Conservation (phyloP, 2,113 vertebrate genomes). For the Cariama cristata region DNA sequence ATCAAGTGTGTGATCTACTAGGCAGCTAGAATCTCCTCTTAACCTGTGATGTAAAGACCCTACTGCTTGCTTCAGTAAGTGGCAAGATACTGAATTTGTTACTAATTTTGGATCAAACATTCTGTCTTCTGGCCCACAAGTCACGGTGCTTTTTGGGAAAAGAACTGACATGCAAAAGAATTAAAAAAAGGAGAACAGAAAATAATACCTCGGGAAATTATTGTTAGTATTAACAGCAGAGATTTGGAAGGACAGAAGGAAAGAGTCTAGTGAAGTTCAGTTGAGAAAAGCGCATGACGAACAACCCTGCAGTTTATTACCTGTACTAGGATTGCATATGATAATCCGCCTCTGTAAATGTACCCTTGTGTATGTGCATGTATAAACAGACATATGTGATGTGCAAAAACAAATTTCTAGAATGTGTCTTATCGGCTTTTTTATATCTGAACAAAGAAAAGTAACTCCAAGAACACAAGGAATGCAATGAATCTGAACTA, state of each 20-base stretch:
- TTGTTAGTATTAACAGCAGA: neutral
- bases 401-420: neutral
- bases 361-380: neutral
- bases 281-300: neutral
- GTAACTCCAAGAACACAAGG: neutral
- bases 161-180: neutral
- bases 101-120: neutral
- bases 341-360: neutral
- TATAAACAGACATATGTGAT: neutral
- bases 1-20: neutral
- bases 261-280: neutral
- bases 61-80: neutral
- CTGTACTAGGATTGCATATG: neutral
- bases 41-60: neutral
- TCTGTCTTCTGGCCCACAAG: neutral
- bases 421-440: accelerated
- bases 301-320: neutral
- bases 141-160: neutral
- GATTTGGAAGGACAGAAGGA: neutral
- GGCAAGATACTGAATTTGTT: neutral
- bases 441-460: neutral
- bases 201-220: neutral
- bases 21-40: neutral
- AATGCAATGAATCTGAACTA: neutral
- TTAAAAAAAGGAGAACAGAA: neutral